Base-by-base conservation (phyloP, 2,888 invertebrate genomes). In the Drosophila nr. perissopoda region DNA sequence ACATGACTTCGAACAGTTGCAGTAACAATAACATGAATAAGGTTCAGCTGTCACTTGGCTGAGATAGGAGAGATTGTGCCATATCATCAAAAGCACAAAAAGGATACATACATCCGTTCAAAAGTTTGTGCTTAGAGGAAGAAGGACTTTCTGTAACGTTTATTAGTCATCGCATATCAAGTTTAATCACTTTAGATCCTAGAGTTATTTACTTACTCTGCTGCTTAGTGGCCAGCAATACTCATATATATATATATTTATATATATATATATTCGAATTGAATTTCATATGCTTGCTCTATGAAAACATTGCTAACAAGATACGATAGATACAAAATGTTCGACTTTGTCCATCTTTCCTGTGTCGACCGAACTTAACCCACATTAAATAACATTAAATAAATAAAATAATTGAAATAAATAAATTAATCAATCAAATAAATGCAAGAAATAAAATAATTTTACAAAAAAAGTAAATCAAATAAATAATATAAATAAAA, bases 81-180 rank as follows among this genome's bases (percentile, higher is more conserved):
- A 49, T 40, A 51, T 42, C 60, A 74, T 54, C 49, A 16, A 51
- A 38, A 38, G 34, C 25, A 42, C 62, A 31, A 31, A 64, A 11
- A 21, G 36, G 25, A 48, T 18, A 46, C 16, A 59, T n/a, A 31
- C n/a, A 61, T 42, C 21, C 16, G 21, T 57, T 29, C 2, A 46
- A 46, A 46, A 46, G 7, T 8, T 46, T 46, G 25, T 29, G 34
- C 10, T 11, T 4, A 16, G 25, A 0, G 46, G 16, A 16, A 16
- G 25, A 25, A 16, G 25, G 25, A 48, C 8, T 27, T 29, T 29
- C n/a, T 33, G 69, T 48, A 51, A 25, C 42, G 29, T 42, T 64
- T 74, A 74, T 52, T 33, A 63, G 62, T 52, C 62, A 61, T 51
- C 57, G 60, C 73, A 78, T 78, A 78, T 76, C 78, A 49, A 58